Conservation (phyloP, 2,113 vertebrate species). For the Archilochus colubris region DNA sequence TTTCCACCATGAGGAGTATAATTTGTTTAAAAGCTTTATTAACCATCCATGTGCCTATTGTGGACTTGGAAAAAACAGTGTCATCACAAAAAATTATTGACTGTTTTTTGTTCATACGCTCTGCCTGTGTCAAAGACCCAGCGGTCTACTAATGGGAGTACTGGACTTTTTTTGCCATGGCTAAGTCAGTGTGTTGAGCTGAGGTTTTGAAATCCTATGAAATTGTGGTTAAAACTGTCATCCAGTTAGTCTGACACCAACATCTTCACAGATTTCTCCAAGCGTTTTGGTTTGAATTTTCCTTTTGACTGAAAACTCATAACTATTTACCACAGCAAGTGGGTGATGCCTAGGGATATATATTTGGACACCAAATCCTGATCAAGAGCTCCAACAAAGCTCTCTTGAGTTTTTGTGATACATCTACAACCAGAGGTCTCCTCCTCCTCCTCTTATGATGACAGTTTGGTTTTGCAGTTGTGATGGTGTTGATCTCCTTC, state of each 20-base stretch:
- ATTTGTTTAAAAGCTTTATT: not conserved
- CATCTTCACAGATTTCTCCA: not conserved
- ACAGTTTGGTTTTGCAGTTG: not conserved
- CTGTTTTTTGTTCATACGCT: not conserved
- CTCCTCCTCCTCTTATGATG: rapidly evolving
- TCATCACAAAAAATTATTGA: rapidly evolving
- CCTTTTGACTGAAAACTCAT: not conserved
- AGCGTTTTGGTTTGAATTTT: not conserved
- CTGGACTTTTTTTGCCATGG: not conserved
- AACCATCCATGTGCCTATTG: not conserved
- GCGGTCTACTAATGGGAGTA: not conserved
- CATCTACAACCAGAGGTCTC: rapidly evolving
- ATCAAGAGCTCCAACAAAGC: not conserved
- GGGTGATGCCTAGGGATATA: not conserved
- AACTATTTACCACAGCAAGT: not conserved
- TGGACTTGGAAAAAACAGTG: not conserved
- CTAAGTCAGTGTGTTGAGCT: not conserved
- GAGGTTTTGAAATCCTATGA: not conserved
- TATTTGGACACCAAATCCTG: not conserved
- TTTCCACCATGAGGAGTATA: not conserved
- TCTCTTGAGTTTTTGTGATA: not conserved
- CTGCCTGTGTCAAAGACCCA: not conserved
- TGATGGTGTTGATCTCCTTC: not conserved
- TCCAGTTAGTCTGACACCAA: not conserved
- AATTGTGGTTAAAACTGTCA: not conserved